A percentile compares a stretch with the other conserved stretches of the same genome.
Conservation (phyloP, 2,113 vertebrate species). For the Sporophila hypoxantha region DNA sequence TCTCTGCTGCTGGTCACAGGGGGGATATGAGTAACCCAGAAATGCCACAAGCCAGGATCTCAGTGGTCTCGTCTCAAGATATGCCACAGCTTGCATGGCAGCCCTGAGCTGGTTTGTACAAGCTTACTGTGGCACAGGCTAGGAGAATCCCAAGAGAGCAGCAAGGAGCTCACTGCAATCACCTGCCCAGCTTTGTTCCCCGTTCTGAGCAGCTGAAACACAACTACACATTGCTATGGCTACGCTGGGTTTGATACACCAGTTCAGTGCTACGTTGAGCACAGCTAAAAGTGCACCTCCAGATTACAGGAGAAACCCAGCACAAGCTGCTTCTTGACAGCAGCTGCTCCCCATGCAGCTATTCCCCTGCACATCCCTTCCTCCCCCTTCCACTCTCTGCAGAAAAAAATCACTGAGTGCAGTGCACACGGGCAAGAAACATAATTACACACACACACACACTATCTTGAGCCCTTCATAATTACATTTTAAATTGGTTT, state of each 20-base stretch:
- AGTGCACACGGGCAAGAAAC: constrained; percentile 7
- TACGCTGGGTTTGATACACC: background rate
- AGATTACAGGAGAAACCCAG: background rate
- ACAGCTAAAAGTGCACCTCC: background rate
- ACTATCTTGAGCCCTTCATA: constrained; percentile 32
- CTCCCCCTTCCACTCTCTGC: background rate
- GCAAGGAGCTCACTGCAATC: background rate
- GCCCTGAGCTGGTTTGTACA: background rate
- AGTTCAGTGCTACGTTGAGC: background rate
- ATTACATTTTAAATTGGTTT: constrained; percentile 44
- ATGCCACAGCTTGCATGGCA: accelerated
- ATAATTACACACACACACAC: constrained; percentile 37
- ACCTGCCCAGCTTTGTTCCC: background rate
- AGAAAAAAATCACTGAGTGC: constrained; percentile 12
- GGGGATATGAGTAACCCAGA: background rate
- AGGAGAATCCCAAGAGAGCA: background rate
- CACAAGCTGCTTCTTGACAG: background rate
- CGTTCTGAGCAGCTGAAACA: background rate
- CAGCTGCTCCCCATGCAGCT: background rate
- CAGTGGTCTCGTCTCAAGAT: background rate
- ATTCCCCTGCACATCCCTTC: background rate
- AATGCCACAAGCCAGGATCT: background rate
- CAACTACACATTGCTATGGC: background rate
- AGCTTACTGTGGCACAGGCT: background rate
- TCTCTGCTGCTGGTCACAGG: background rate